phyloP scores from a whole-genome alignment of 2,113 vertebrate genomes.

The Gopherus flavomarginatus region DNA sequence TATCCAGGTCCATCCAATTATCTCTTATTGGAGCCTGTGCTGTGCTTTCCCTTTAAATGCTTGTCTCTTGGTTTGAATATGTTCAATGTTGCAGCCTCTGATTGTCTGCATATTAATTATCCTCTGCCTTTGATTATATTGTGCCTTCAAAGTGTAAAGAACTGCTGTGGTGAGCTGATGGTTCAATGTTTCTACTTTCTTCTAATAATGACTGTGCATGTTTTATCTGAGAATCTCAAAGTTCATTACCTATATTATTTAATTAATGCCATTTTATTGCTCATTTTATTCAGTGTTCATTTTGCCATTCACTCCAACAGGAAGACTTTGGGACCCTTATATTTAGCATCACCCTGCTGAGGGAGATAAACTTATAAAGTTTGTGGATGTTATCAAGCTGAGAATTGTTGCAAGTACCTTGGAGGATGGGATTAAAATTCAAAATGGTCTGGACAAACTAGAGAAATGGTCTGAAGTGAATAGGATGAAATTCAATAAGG shows the following conservation, averaged over 20 bases:
- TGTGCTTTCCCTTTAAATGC: fast-evolving
- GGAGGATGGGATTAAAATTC: no score
- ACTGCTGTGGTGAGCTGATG: background rate
- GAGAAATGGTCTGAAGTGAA: no score
- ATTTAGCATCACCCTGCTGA: background rate
- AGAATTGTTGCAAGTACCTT: no score
- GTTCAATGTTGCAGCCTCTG: background rate
- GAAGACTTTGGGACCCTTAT: background rate
- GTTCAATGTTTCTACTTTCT: background rate
- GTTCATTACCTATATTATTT: background rate
- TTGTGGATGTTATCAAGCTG: no score
- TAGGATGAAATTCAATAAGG: no score
- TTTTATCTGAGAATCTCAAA: background rate
- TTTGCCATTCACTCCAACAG: background rate
- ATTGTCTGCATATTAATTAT: fast-evolving
- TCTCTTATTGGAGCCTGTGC: no score
- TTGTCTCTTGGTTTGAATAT: fast-evolving
- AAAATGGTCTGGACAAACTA: no score
- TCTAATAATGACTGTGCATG: background rate
- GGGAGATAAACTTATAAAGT: background rate
- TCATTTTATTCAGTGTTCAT: background rate
- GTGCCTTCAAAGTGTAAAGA: background rate
- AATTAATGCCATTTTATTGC: background rate
- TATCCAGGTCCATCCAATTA: background rate
- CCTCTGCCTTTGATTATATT: background rate